A percentile compares a stretch with the other conserved stretches of the same genome.
Conservation (phyloP, 1,140 invertebrate genomes). For the Tetramorium parvispinum region DNA sequence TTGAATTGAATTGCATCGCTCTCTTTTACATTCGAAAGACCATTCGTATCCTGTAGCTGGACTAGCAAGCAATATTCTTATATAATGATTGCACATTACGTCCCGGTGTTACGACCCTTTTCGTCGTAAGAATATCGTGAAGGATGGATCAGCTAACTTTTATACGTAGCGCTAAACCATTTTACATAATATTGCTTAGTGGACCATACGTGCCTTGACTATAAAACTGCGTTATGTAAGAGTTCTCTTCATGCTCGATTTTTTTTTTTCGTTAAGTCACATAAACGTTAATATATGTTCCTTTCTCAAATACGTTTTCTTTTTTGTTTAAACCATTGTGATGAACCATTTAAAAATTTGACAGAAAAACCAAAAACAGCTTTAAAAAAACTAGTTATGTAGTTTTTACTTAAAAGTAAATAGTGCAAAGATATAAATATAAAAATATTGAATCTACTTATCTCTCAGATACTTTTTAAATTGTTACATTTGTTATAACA, state of each 20-base stretch:
- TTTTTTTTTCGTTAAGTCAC: not conserved
- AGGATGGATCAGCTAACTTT: conserved; percentile 64
- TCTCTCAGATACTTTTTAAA: not conserved
- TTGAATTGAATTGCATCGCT: conserved; percentile 35
- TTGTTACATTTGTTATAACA: conserved; percentile 34
- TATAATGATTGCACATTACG: not conserved
- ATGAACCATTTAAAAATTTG: conserved; percentile 7
- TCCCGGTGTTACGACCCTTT: conserved; percentile 18
- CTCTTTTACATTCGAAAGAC: conserved; percentile 15
- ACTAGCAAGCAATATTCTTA: not conserved
- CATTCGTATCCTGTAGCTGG: not conserved
- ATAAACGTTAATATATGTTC: not conserved
- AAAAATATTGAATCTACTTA: conserved; percentile 15
- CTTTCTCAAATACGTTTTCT: conserved; percentile 11
- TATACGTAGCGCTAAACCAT: conserved; percentile 64
- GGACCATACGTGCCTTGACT: conserved; percentile 72
- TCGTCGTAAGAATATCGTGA: conserved; percentile 53
- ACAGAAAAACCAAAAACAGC: not conserved
- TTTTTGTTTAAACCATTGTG: conserved; percentile 2
- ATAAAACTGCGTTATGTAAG: conserved; percentile 57
- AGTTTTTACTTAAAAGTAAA: not conserved
- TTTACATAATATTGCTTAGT: conserved; percentile 65
- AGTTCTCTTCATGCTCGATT: conserved; percentile 37
- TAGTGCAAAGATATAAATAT: conserved; percentile 17
- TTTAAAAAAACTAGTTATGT: not conserved